Evolutionary conservation across 2,888 invertebrate species (phyloP).

Genomic region (Autographa gamma): DNA sequence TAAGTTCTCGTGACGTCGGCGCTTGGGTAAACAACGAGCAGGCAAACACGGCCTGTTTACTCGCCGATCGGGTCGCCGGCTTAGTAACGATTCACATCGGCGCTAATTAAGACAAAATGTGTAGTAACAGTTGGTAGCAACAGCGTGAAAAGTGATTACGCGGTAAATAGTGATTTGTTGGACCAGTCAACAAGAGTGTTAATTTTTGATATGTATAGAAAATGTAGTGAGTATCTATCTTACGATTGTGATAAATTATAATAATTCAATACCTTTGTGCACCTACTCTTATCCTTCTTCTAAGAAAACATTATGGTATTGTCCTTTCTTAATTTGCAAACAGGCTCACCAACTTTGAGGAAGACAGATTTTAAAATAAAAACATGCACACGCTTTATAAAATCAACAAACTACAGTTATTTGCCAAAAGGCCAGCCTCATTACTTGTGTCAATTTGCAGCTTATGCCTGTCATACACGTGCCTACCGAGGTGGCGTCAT

Average conservation of each 20-base stretch:
- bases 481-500: constrained; percentile 34
- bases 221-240: not conserved
- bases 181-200: not conserved
- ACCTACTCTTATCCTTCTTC: too few relatives aligned
- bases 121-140: not conserved
- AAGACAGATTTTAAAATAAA: too few relatives aligned
- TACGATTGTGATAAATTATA: too few relatives aligned
- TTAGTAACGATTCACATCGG: not conserved
- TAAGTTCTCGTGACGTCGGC: constrained; percentile 40
- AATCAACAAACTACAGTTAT: not conserved
- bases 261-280: too few relatives aligned
- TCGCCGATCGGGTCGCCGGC: constrained; percentile 5
- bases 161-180: not conserved
- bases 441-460: constrained; percentile 20
- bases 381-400: too few relatives aligned
- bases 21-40: constrained; percentile 25
- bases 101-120: constrained; percentile 2
- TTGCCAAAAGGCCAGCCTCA: not conserved
- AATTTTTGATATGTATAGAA: not conserved
- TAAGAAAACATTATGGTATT: too few relatives aligned
- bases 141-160: not conserved
- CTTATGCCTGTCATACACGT: constrained; percentile 30
- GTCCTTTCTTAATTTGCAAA: too few relatives aligned
- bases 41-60: constrained; percentile 19
- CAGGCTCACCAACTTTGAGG: too few relatives aligned